Base-by-base conservation (phyloP, 2,113 vertebrate species). In the Loxodonta africana region DNA sequence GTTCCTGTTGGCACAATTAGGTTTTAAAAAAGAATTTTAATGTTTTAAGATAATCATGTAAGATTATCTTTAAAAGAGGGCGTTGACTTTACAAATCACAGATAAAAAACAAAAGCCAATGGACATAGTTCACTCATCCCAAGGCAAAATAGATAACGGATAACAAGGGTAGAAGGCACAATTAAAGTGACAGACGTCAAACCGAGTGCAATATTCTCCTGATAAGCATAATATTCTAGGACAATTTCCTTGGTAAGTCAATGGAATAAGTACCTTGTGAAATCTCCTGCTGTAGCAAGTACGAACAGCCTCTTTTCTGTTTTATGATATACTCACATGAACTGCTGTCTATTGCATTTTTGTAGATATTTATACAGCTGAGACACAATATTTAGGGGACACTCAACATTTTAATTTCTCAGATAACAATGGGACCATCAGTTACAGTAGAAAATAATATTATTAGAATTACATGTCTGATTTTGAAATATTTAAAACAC, bases 1-100 rank as follows among this genome's bases (percentile, higher is more conserved):
- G 51, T 91, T 91, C 77, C 33, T 77, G 76, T 76, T 95, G 95
- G 60, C 83, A 91, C 93, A 88, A 93, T 78, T 91, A 91, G 76
- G 69, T 80, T 37, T 37, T 37, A 37, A 83, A 90, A 97, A 97
- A 95, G 83, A 96, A 94, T 89, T 86, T 95, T 95, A 90, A 96
- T 92, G 92, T 73, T 90, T 91, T 91, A 93, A 87, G 63, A 95
- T 90, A 83, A 93, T 95, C 80, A 76, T 44, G 20, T 57, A 87
- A 97, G 92, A 97, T 96, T 91, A 95, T 90, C 90, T 95, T 90
- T 91, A 46, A 95, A 97, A 93, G 33, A 90, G 28, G 51, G 33
- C 48, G 76, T 95, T 97, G 87, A 93, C 78, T 80, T 94, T 97
- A 80, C 3, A 94, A 91, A 77, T 87, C 69, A 65, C 20, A 93